Evolutionary conservation across 2,113 vertebrate genomes (phyloP).

Genomic region (Microcebus murinus): DNA sequence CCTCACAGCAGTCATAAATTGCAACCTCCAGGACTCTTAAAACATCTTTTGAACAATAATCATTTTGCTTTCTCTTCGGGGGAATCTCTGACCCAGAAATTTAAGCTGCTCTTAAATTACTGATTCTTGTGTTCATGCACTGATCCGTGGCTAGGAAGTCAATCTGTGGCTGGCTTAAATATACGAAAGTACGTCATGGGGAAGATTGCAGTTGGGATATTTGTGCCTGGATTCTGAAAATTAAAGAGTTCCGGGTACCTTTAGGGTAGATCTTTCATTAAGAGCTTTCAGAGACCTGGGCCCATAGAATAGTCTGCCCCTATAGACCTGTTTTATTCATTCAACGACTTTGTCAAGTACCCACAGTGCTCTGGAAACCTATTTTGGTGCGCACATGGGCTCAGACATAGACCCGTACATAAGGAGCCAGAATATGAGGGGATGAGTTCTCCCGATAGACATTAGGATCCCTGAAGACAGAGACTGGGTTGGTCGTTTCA

Average conservation of each 20-base stretch:
- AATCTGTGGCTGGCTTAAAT: neutral
- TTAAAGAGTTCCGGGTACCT: neutral
- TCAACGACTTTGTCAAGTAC: neutral
- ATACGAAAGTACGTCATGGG: neutral
- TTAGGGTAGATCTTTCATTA: neutral
- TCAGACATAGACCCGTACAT: neutral
- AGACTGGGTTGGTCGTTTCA: neutral
- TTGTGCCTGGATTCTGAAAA: neutral
- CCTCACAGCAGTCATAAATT: neutral
- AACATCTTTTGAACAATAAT: neutral
- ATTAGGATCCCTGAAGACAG: neutral
- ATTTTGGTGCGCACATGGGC: neutral
- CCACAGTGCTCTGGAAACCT: neutral
- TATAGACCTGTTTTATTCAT: neutral
- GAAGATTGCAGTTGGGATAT: neutral
- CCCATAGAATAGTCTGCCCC: neutral
- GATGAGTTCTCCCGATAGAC: neutral
- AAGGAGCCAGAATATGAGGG: neutral
- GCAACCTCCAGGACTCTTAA: neutral
- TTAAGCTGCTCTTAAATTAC: neutral
- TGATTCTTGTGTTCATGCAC: neutral
- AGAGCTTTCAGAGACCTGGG: neutral
- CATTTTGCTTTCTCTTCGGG: conserved; percentile 32
- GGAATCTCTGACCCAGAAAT: conserved; percentile 3
- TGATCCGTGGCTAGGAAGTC: neutral